Base-by-base conservation (phyloP, 2,797 vertebrate genomes). In the Sebastes nivosus region DNA sequence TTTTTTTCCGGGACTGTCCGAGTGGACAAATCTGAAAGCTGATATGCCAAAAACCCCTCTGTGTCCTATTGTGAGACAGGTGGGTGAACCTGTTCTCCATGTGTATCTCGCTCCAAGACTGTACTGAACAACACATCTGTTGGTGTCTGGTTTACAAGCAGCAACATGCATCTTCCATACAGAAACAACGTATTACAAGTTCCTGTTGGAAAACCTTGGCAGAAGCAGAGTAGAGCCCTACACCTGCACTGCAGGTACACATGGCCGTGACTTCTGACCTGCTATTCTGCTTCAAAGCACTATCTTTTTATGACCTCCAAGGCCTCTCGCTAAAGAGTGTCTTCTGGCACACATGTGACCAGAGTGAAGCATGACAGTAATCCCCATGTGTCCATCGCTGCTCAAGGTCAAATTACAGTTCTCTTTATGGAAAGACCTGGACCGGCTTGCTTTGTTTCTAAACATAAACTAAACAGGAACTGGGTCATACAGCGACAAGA, bases 21-120 rank as follows among this genome's bases (percentile, higher is more conserved):
- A 58, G 54, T 69, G 36, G 27, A 81, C 46, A 61, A 76, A 80
- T 80, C 36, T 57, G 84, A 88, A 80, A 90, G 29, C 61, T 71
- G 81, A 86, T 83, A 87, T 14, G 13, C 55, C 27, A 57, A 7
- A 67, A 85, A 70, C 10, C 52, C 58, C 32, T 67, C 54, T 67
- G 54, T 83, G 34, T 85, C 58, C n/a, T 68, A 34, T 80, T 84
- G 64, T 80, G 60, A 66, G 50, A 82, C 72, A 73, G 83, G 68
- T 75, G 82, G 82, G 66, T 74, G 75, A 89, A 90, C 89, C 83
- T 87, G 84, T 89, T 87, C 75, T 76, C 58, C 57, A 77, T 42
- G 67, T 63, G 52, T 52, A 42, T 81, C 29, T 30, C 27, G 25
- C 59, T 76, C 46, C 42, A 38, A 76, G 16, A 81, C 55, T 50